Evolutionary conservation across 1,140 invertebrate species (phyloP).

Genomic region (Andrena cerasifolii): DNA sequence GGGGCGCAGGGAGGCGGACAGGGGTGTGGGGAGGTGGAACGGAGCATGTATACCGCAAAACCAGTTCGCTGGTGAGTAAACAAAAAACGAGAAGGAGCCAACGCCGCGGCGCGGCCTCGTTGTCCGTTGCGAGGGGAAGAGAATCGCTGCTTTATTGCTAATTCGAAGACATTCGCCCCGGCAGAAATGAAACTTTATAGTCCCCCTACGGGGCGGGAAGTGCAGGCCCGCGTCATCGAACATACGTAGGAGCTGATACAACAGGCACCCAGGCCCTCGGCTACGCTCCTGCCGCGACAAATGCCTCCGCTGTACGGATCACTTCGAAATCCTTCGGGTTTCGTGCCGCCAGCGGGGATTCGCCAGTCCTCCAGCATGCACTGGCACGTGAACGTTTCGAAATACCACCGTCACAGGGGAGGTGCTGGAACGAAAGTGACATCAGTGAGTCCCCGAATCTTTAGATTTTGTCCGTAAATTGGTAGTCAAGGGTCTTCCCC

Average conservation of each 20-base stretch:
- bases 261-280: slow-evolving; percentile 41
- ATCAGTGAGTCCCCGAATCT: neutral
- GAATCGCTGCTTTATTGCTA: slow-evolving; percentile 81
- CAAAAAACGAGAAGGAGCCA: slow-evolving; percentile 81
- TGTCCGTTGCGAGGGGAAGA: slow-evolving; percentile 68
- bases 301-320: slow-evolving; percentile 40
- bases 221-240: slow-evolving; percentile 34
- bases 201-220: slow-evolving; percentile 58
- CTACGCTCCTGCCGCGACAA: slow-evolving; percentile 52
- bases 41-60: slow-evolving; percentile 79
- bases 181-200: slow-evolving; percentile 80
- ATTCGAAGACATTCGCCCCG: slow-evolving; percentile 79
- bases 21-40: slow-evolving; percentile 38
- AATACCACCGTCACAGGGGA: neutral
- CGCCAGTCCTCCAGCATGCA: neutral
- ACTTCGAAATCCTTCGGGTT: slow-evolving; percentile 10
- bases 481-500: too few relatives aligned
- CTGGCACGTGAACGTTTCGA: neutral
- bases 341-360: neutral
- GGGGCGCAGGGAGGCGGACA: slow-evolving; percentile 39
- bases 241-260: slow-evolving; percentile 58
- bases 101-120: slow-evolving; percentile 74
- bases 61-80: slow-evolving; percentile 83
- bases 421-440: neutral
- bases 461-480: too few relatives aligned